Percentiles rank a stretch among this genome's conserved stretches.
phyloP scores from a whole-genome alignment of 2,888 invertebrate species.

The Cremastinae sp. region DNA sequence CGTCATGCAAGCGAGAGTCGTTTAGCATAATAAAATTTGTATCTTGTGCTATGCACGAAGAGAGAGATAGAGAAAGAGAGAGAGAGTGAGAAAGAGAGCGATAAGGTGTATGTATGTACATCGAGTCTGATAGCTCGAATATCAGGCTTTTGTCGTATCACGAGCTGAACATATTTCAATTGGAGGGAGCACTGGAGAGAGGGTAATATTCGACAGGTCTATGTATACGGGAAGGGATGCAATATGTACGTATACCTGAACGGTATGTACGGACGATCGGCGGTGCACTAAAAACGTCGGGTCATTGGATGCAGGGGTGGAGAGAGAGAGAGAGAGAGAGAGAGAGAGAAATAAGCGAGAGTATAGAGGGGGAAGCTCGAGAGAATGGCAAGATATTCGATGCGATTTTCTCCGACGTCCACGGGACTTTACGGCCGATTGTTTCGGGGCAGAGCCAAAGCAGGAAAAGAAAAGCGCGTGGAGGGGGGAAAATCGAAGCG shows the following conservation, averaged over 20 bases:
- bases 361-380: not conserved
- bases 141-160: constrained; percentile 49
- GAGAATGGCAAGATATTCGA: constrained; percentile 43
- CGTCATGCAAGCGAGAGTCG: constrained; percentile 2
- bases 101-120: constrained; percentile 29
- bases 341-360: no score
- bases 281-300: constrained; percentile 50
- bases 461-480: constrained; percentile 35
- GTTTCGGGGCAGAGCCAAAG: constrained; percentile 41
- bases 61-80: no score
- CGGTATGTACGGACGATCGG: constrained; percentile 33
- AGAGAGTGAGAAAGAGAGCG: no score
- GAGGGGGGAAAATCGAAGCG: constrained; percentile 54
- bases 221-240: constrained; percentile 5
- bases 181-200: constrained; percentile 2
- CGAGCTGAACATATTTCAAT: constrained; percentile 51
- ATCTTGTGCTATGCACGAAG: constrained; percentile 9
- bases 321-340: not conserved
- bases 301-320: constrained; percentile 10
- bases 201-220: constrained; percentile 23
- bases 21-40: constrained; percentile 42
- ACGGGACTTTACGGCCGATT: constrained; percentile 57
- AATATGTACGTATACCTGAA: constrained; percentile 9
- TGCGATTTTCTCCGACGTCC: constrained; percentile 54
- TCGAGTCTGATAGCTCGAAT: constrained; percentile 22